phyloP scores from a whole-genome alignment of 2,888 invertebrate genomes.

The Lamellibrachia columna region DNA sequence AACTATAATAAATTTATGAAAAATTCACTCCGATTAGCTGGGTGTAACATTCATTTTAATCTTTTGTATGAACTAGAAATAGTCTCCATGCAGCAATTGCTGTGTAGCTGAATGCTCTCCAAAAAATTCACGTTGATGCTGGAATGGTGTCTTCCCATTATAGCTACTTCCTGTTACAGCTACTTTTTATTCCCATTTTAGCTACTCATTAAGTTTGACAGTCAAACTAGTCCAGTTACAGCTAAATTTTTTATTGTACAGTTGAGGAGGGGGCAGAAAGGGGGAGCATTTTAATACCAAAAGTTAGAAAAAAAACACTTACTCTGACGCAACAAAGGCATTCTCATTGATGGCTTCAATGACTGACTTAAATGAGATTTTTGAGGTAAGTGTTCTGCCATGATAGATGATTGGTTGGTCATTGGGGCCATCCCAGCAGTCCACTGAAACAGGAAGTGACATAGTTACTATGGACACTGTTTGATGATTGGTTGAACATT shows the following conservation, averaged over 20 bases:
- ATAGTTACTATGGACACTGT: background rate
- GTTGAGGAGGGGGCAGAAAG: too few species aligned
- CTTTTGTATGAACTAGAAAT: background rate
- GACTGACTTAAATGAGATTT: constrained; percentile 66
- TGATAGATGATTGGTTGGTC: constrained; percentile 69
- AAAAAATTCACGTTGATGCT: too few species aligned
- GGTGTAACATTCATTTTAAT: background rate
- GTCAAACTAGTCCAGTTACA: too few species aligned
- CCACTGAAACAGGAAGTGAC: constrained; percentile 64
- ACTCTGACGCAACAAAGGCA: constrained; percentile 66
- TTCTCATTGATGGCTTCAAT: constrained; percentile 67
- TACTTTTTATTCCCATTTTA: too few species aligned
- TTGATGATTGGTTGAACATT: background rate
- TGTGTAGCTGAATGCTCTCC: too few species aligned
- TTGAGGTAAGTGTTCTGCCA: constrained; percentile 70
- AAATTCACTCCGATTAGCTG: background rate
- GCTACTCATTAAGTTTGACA: too few species aligned
- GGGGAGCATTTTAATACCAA: background rate
- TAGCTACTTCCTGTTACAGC: too few species aligned
- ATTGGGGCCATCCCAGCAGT: constrained; percentile 70
- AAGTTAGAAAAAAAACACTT: constrained; percentile 38
- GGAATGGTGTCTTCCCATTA: too few species aligned
- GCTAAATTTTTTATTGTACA: too few species aligned
- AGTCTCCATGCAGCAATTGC: too few species aligned
- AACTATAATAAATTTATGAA: too few species aligned